A percentile compares a stretch with the other conserved stretches of the same genome.
Evolutionary conservation across 1,140 invertebrate genomes (phyloP).

Genomic region (Dendroctonus valens): DNA sequence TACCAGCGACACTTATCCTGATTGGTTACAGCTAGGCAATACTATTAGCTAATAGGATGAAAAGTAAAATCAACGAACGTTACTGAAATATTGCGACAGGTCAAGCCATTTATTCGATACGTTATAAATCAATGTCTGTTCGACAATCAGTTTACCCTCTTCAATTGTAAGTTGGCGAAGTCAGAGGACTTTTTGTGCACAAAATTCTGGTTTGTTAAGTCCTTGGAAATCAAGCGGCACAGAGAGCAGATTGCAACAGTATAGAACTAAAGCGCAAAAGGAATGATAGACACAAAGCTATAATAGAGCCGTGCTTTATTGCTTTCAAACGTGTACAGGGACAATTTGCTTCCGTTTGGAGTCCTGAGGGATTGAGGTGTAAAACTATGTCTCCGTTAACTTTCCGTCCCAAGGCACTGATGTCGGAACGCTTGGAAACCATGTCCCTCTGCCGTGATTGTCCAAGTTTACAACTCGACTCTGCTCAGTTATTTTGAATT

Average conservation of each 20-base stretch:
- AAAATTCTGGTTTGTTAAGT: too few species aligned
- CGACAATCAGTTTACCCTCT: too few species aligned
- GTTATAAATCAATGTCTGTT: too few species aligned
- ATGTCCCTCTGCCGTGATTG: conserved; percentile 21
- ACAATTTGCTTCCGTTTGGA: conserved; percentile 40
- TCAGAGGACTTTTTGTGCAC: too few species aligned
- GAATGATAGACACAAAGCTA: conserved; percentile 37
- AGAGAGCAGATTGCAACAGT: conserved; percentile 10
- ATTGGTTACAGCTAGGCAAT: too few species aligned
- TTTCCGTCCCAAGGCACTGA: conserved; percentile 10
- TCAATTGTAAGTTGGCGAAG: too few species aligned
- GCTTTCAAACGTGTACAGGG: conserved; percentile 40
- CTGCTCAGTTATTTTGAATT: conserved; percentile 4
- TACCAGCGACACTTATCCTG: too few species aligned
- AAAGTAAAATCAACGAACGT: too few species aligned
- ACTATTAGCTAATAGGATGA: too few species aligned
- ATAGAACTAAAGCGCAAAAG: conserved; percentile 22
- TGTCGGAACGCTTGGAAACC: conserved; percentile 15
- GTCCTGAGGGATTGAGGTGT: conserved; percentile 42
- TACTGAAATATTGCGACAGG: too few species aligned
- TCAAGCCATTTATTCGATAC: too few species aligned
- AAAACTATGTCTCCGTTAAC: conserved; percentile 42
- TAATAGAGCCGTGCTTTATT: conserved; percentile 38
- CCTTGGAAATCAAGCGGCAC: too few species aligned
- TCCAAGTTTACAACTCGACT: conserved; percentile 14